phyloP scores from a whole-genome alignment of 2,888 invertebrate genomes.

The Trachelus troglodyta region DNA sequence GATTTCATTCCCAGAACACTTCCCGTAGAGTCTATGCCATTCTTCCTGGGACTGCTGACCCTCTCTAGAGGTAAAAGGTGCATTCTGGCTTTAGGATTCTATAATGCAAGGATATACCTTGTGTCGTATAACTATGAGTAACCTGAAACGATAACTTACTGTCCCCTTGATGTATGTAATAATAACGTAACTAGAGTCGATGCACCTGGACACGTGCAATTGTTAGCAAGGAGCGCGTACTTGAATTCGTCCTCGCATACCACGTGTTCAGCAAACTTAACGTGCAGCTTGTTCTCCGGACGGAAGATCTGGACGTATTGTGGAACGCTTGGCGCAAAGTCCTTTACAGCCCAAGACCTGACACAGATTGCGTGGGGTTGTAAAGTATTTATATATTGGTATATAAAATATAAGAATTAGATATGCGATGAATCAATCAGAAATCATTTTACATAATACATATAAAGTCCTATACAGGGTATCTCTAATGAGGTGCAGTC shows the following conservation, averaged over 20 bases:
- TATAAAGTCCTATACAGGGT: too few species aligned
- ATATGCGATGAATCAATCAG: too few species aligned
- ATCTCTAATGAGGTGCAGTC: too few species aligned
- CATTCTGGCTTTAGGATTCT: too few species aligned
- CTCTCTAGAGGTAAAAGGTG: constrained; percentile 73
- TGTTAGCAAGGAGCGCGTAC: constrained; percentile 96
- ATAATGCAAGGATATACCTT: too few species aligned
- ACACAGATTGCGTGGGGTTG: neutral
- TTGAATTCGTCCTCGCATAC: constrained; percentile 99
- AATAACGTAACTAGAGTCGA: constrained; percentile 96
- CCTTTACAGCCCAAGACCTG: constrained; percentile 98
- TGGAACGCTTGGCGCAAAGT: constrained; percentile 95
- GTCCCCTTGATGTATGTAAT: constrained; percentile 96
- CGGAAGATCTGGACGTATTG: constrained; percentile 99
- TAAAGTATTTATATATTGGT: too few species aligned
- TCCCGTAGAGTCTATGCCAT: constrained; percentile 98
- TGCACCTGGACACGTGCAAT: constrained; percentile 97
- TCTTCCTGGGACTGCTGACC: constrained; percentile 96
- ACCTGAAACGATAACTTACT: constrained; percentile 76
- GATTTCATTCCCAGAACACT: constrained; percentile 99
- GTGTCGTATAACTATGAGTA: too few species aligned
- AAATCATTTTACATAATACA: too few species aligned
- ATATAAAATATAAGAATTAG: too few species aligned
- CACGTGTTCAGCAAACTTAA: constrained; percentile 98
- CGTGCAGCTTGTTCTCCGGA: constrained; percentile 98